phyloP scores from a whole-genome alignment of 1,140 invertebrate species.

The Bombus confusus region DNA sequence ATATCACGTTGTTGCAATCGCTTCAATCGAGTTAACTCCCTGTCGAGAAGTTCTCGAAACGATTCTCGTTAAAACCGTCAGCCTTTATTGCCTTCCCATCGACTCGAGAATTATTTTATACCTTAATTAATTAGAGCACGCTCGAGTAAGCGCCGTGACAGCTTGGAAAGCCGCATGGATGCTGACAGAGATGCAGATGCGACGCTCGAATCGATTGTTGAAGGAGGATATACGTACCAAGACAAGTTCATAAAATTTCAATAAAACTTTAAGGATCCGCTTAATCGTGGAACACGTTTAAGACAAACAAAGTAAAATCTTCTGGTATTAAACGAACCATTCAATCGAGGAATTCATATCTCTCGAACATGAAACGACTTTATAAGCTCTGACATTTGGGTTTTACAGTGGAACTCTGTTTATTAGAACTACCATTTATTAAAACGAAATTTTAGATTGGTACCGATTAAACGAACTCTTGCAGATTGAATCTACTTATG shows the following conservation, averaged over 20 bases:
- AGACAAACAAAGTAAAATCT: not conserved
- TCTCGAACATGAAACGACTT: not conserved
- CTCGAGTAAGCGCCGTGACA: not conserved
- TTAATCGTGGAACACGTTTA: not conserved
- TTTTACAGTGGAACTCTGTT: too few species aligned
- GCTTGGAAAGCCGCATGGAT: not conserved
- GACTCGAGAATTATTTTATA: constrained; percentile 16
- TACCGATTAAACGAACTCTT: too few species aligned
- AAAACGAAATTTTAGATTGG: too few species aligned
- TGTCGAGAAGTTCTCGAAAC: not conserved
- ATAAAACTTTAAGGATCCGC: not conserved
- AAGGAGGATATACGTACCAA: not conserved
- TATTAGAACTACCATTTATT: too few species aligned
- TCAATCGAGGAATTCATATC: not conserved
- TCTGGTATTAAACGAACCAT: not conserved
- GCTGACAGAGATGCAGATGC: not conserved
- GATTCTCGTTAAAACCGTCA: constrained; percentile 20
- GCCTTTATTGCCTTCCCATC: not conserved
- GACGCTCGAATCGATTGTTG: not conserved
- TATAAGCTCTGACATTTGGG: not conserved
- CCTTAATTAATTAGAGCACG: constrained; percentile 35
- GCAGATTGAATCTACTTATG: not conserved
- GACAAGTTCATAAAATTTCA: constrained; percentile 5
- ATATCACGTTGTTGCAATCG: constrained; percentile 13
- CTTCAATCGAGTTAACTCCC: not conserved